Percentiles rank a stretch among this genome's conserved stretches.
Conservation (phyloP, 2,888 invertebrate species). For the Drosophila formosana region DNA sequence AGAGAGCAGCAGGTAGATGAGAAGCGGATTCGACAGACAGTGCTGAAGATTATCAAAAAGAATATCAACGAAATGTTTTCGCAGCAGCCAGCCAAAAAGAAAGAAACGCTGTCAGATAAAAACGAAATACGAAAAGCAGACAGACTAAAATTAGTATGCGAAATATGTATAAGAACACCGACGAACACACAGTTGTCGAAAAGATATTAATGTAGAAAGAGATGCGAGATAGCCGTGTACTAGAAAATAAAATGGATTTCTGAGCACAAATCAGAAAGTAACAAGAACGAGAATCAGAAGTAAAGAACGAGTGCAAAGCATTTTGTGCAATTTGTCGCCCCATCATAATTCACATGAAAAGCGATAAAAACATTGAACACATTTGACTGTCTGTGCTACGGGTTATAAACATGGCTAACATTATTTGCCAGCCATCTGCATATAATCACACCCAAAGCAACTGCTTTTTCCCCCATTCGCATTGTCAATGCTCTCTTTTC, state of each 20-base stretch:
- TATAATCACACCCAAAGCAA: conserved; percentile 3
- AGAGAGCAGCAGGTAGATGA: conserved; percentile 41
- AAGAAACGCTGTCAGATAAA: conserved; percentile 24
- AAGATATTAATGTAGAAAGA: conserved; percentile 20
- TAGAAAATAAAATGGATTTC: conserved; percentile 39
- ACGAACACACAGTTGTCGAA: conserved; percentile 15
- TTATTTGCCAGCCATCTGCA: conserved; percentile 19
- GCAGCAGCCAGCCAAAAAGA: conserved; percentile 10
- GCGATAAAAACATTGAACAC: conserved; percentile 7
- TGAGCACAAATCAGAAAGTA: conserved; percentile 21
- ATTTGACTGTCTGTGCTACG: conserved; percentile 11
- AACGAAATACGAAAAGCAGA: conserved; percentile 40
- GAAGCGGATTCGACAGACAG: conserved; percentile 15
- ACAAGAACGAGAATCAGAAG: conserved; percentile 21
- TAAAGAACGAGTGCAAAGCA: conserved; percentile 27
- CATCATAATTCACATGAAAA: conserved; percentile 19
- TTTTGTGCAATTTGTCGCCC: conserved; percentile 26
- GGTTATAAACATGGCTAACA: conserved; percentile 28
- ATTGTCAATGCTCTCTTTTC: neutral
- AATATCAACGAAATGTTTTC: conserved; percentile 51
- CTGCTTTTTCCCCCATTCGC: neutral
- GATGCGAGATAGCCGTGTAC: conserved; percentile 19
- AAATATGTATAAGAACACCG: conserved; percentile 19
- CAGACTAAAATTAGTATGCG: conserved; percentile 67
- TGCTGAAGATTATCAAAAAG: conserved; percentile 44